These are phyloP conservation scores for Orientallactaga bullata DNA, from an alignment of 2,113 vertebrate species.

Conservation along the genomic window DNA sequence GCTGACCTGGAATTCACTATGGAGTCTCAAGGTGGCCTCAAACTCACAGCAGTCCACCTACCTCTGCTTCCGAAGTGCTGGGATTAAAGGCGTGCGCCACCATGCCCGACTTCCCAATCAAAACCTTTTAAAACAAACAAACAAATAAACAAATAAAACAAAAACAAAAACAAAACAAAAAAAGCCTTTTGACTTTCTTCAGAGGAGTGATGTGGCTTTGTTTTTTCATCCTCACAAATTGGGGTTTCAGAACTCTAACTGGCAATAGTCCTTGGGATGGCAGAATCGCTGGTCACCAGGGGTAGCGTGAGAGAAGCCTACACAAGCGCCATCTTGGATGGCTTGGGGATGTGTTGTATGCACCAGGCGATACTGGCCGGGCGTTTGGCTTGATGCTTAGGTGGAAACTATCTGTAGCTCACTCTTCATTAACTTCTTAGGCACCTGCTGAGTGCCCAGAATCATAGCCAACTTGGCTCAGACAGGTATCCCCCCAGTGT, in stretches of 20 bases:
- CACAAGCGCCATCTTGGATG: rapidly evolving
- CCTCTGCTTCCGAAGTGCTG: too few relatives aligned
- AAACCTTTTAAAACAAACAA: too few relatives aligned
- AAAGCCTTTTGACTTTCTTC: background rate
- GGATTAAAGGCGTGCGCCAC: too few relatives aligned
- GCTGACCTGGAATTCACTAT: too few relatives aligned
- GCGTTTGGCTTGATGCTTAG: rapidly evolving
- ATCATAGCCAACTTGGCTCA: rapidly evolving
- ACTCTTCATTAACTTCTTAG: rapidly evolving
- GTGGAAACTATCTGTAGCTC: rapidly evolving
- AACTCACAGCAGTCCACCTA: too few relatives aligned
- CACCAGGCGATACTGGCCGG: rapidly evolving
- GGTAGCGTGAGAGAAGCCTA: rapidly evolving
- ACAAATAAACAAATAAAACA: too few relatives aligned
- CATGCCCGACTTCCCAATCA: too few relatives aligned
- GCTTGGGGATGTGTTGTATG: too few relatives aligned
- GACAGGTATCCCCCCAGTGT: too few relatives aligned
- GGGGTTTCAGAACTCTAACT: background rate
- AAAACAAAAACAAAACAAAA: too few relatives aligned
- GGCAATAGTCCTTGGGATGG: rapidly evolving
- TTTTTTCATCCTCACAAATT: background rate
- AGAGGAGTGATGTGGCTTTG: background rate
- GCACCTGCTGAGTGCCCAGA: rapidly evolving
- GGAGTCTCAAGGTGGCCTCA: too few relatives aligned
- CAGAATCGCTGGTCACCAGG: rapidly evolving